Conservation (phyloP, 2,797 vertebrate species). For the Peromyscus aztecus region DNA sequence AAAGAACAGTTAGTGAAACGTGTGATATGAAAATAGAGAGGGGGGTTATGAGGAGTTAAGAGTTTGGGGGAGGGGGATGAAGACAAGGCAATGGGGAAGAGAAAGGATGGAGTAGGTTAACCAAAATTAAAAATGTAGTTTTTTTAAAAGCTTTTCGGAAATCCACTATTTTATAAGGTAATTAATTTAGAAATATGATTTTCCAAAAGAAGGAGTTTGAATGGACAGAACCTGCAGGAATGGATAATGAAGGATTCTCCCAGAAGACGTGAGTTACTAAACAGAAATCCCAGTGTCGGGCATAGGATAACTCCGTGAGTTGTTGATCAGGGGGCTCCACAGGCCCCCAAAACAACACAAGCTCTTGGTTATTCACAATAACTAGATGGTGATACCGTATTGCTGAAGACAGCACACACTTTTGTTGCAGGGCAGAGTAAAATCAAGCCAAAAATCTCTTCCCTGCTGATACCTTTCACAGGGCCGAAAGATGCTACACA, state of each 20-base stretch:
- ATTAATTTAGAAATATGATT: not conserved
- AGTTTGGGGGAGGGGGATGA: not conserved
- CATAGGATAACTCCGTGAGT: not conserved
- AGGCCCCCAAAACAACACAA: not conserved
- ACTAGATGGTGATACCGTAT: not conserved
- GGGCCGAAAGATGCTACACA: not conserved
- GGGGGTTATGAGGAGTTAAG: not conserved
- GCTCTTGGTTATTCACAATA: not conserved
- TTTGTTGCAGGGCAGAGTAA: not conserved
- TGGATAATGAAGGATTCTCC: not conserved
- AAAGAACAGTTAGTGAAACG: not conserved
- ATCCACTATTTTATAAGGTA: not conserved
- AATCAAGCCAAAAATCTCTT: not conserved
- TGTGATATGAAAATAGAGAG: not conserved
- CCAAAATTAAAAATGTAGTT: not conserved
- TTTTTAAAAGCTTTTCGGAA: not conserved
- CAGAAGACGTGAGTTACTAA: not conserved
- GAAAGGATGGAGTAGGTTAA: no score
- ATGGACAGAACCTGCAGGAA: not conserved
- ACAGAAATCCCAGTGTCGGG: not conserved
- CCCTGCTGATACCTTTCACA: not conserved
- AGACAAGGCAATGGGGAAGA: not conserved
- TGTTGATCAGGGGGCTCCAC: not conserved
- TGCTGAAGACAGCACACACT: not conserved
- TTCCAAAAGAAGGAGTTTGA: not conserved